Conservation (phyloP, 2,797 vertebrate genomes). For the Poeciliopsis presidionis region DNA sequence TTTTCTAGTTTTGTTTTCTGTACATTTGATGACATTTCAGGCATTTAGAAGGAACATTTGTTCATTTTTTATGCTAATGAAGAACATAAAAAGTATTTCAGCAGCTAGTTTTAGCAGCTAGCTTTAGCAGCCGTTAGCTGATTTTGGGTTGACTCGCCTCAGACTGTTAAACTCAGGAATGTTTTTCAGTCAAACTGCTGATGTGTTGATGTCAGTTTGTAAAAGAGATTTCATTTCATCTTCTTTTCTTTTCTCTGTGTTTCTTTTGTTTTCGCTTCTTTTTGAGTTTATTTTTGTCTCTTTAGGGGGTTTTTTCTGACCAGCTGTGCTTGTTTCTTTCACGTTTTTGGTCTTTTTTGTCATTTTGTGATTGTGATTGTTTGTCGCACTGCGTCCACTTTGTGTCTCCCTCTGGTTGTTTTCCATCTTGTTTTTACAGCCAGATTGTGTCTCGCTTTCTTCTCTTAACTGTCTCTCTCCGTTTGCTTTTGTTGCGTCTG, state of each 20-base stretch:
- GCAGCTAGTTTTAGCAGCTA: not conserved
- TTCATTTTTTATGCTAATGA: not conserved
- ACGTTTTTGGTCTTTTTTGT: not conserved
- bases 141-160: not conserved
- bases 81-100: not conserved
- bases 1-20: not conserved
- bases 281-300: not conserved
- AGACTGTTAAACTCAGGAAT: not conserved
- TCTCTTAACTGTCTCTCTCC: not conserved
- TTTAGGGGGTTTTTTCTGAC: not conserved
- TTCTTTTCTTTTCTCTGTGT: not conserved
- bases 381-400: constrained; percentile 3
- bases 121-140: not conserved
- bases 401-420: constrained; percentile 4
- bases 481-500: not conserved
- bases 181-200: not conserved
- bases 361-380: not conserved
- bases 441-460: not conserved
- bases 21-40: not conserved
- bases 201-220: not conserved
- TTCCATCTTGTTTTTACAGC: not conserved
- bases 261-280: not conserved
- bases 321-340: not conserved
- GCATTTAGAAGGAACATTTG: not conserved
- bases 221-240: not conserved